Percentiles rank a stretch among this genome's conserved stretches.
These are phyloP conservation scores for Lasaia peninsularis DNA, from an alignment of 1,140 invertebrate genomes.

Conservation along the genomic window DNA sequence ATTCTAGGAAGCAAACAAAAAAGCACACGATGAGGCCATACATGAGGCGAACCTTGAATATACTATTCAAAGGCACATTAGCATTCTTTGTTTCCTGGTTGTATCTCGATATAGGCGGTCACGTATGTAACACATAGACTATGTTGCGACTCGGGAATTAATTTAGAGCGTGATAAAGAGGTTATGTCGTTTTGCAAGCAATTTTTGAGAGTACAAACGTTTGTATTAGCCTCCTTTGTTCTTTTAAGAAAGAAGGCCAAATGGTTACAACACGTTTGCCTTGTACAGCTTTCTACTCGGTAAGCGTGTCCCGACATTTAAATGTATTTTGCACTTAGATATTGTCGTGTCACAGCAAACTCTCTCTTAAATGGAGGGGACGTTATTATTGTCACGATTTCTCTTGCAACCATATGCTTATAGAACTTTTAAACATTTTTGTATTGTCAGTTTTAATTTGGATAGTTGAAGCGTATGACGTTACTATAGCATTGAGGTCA, in stretches of 20 bases:
- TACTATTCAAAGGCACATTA: slow-evolving; percentile 69
- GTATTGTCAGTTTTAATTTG: slow-evolving; percentile 19
- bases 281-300: slow-evolving; percentile 73
- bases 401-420: slow-evolving; percentile 58
- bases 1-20: slow-evolving; percentile 50
- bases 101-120: slow-evolving; percentile 44
- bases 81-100: slow-evolving; percentile 69
- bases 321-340: slow-evolving; percentile 71
- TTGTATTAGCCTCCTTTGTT: slow-evolving; percentile 67
- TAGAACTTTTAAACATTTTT: slow-evolving; percentile 28
- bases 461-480: slow-evolving; percentile 22
- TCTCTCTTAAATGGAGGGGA: slow-evolving; percentile 70
- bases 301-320: slow-evolving; percentile 72
- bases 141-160: background rate
- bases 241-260: slow-evolving; percentile 67
- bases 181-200: slow-evolving; percentile 47
- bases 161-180: slow-evolving; percentile 54
- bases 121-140: slow-evolving; percentile 4
- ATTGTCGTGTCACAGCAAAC: slow-evolving; percentile 49
- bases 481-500: slow-evolving; percentile 53
- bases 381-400: slow-evolving; percentile 60
- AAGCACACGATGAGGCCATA: slow-evolving; percentile 51
- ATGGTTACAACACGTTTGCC: slow-evolving; percentile 69
- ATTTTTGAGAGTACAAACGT: slow-evolving; percentile 42
- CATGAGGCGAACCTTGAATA: slow-evolving; percentile 65